Evolutionary conservation across 2,888 invertebrate genomes (phyloP).

Genomic region (Calameuta idolon): DNA sequence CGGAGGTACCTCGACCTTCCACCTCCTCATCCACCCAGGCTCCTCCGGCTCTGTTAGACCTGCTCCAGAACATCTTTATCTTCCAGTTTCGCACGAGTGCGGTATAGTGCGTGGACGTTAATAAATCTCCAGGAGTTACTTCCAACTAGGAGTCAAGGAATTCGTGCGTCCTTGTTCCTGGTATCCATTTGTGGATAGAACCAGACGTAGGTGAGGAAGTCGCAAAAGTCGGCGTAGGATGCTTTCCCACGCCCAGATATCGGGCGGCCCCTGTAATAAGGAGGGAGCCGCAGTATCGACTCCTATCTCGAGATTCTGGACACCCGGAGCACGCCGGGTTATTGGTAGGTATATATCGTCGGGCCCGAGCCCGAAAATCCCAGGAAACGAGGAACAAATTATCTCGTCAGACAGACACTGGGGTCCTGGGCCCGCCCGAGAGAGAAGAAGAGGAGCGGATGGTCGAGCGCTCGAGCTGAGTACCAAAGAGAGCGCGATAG

Average conservation of each 20-base stretch:
- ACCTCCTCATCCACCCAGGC: slow-evolving; percentile 10
- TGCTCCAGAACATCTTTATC: background rate
- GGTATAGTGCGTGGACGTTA: background rate
- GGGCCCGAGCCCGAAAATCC: slow-evolving; percentile 47
- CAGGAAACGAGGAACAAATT: slow-evolving; percentile 66
- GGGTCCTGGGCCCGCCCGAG: slow-evolving; percentile 41
- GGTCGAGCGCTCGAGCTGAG: slow-evolving; percentile 1
- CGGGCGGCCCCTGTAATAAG: slow-evolving; percentile 44
- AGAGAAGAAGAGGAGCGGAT: slow-evolving; percentile 25
- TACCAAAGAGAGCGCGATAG: background rate
- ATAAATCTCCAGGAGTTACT: background rate
- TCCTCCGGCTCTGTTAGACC: slow-evolving; percentile 6
- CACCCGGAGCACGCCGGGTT: slow-evolving; percentile 24
- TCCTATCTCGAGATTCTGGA: slow-evolving; percentile 35
- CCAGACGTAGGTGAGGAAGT: background rate
- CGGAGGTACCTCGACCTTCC: slow-evolving; percentile 24
- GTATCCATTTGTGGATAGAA: background rate
- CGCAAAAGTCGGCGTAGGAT: slow-evolving; percentile 4
- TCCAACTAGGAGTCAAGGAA: background rate
- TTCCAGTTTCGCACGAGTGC: background rate
- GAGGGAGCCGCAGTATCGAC: slow-evolving; percentile 26
- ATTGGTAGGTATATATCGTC: slow-evolving; percentile 27
- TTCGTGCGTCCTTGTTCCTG: background rate
- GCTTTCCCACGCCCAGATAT: slow-evolving; percentile 44
- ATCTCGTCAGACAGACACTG: slow-evolving; percentile 61